phyloP scores from a whole-genome alignment of 2,888 invertebrate genomes.

The Plebejus anna region DNA sequence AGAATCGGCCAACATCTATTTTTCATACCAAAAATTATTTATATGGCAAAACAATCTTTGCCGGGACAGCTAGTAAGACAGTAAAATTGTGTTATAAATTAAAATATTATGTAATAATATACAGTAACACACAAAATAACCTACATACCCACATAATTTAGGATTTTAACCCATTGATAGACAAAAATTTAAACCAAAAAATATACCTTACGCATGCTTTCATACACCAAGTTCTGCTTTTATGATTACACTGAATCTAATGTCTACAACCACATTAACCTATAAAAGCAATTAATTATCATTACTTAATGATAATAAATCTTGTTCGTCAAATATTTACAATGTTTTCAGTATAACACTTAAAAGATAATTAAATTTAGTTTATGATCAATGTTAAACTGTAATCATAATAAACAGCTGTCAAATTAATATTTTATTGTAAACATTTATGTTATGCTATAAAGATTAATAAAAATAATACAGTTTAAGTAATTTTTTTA shows the following conservation, averaged over 20 bases:
- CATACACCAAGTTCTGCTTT: neutral
- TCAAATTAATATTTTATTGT: slow-evolving; percentile 25
- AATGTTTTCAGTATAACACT: slow-evolving; percentile 9
- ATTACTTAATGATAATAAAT: neutral
- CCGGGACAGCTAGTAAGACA: too few species aligned
- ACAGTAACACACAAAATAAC: neutral
- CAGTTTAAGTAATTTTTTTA: neutral
- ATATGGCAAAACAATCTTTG: too few species aligned
- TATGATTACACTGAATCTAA: neutral
- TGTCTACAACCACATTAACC: neutral
- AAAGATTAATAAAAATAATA: slow-evolving; percentile 18
- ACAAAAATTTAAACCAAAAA: neutral
- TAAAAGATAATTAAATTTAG: slow-evolving; percentile 22
- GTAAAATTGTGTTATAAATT: too few species aligned
- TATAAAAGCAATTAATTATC: neutral
- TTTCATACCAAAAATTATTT: too few species aligned
- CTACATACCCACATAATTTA: neutral
- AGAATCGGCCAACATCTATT: too few species aligned
- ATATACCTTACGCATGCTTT: neutral
- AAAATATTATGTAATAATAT: too few species aligned
- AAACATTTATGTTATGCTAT: slow-evolving; percentile 15
- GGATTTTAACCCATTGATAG: neutral
- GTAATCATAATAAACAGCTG: slow-evolving; percentile 26
- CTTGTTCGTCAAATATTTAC: slow-evolving; percentile 10
- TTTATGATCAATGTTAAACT: slow-evolving; percentile 21